Evolutionary conservation across 2,888 invertebrate genomes (phyloP).

Genomic region (Lithophane leautieri): DNA sequence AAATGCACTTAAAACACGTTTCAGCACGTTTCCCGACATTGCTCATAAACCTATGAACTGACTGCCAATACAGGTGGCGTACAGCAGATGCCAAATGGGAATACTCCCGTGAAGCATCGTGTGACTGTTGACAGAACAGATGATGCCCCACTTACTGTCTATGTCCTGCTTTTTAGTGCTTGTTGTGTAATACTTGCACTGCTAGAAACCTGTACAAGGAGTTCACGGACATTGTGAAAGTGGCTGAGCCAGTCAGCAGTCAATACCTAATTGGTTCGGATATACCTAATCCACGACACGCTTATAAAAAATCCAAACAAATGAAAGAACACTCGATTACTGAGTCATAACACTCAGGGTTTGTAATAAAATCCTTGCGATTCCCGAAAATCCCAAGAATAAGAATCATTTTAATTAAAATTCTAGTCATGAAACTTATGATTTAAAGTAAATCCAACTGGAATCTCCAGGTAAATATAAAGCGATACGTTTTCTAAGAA

Average conservation of each 20-base stretch:
- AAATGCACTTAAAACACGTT: neutral
- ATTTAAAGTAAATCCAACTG: constrained; percentile 2
- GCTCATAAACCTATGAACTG: neutral
- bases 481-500: constrained; percentile 9
- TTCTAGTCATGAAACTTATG: neutral
- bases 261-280: neutral
- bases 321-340: neutral
- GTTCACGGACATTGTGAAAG: neutral
- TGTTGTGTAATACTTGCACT: neutral
- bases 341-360: neutral
- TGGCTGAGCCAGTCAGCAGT: neutral
- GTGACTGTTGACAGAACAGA: neutral
- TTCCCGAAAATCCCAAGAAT: neutral
- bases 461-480: neutral
- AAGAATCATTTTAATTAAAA: constrained; percentile 10
- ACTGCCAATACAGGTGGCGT: neutral
- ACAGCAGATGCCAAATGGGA: neutral
- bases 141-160: neutral
- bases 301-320: neutral
- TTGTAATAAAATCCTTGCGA: neutral
- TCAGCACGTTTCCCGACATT: neutral
- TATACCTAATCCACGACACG: no score
- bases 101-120: no score
- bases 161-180: neutral
- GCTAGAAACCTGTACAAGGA: neutral